Conservation (phyloP, 2,888 invertebrate species). For the Anticlea derivata region DNA sequence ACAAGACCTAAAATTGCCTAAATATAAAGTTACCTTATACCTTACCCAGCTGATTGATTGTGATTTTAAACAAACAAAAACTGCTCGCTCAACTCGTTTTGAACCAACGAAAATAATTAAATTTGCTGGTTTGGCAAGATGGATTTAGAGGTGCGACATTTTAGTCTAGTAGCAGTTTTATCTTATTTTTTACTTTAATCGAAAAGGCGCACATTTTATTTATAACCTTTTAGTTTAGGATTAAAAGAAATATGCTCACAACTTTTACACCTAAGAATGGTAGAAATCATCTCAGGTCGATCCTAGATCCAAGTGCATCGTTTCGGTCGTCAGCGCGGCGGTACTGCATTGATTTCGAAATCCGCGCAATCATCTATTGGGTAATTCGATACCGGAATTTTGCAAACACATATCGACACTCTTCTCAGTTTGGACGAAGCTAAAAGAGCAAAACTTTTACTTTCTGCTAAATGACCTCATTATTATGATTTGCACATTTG, state of each 20-base stretch:
- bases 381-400: conserved; percentile 6
- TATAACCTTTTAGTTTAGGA: no score
- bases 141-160: conserved; percentile 14
- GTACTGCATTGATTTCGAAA: no score
- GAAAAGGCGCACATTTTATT: no score
- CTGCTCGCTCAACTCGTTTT: conserved; percentile 14
- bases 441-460: neutral
- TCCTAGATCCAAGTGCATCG: no score
- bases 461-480: neutral
- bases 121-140: neutral
- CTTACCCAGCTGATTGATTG: conserved; percentile 1
- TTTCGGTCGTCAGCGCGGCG: no score
- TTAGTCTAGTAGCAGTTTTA: conserved; percentile 11
- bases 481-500: no score
- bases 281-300: no score
- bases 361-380: conserved; percentile 6
- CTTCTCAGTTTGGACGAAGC: neutral
- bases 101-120: neutral
- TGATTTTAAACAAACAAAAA: conserved; percentile 13
- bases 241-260: no score
- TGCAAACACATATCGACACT: conserved; percentile 18
- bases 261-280: no score
- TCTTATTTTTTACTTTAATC: no score
- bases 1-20: neutral
- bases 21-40: neutral